Evolutionary conservation across 2,113 vertebrate species (phyloP).

Genomic region (Ivindomyrus marchei): DNA sequence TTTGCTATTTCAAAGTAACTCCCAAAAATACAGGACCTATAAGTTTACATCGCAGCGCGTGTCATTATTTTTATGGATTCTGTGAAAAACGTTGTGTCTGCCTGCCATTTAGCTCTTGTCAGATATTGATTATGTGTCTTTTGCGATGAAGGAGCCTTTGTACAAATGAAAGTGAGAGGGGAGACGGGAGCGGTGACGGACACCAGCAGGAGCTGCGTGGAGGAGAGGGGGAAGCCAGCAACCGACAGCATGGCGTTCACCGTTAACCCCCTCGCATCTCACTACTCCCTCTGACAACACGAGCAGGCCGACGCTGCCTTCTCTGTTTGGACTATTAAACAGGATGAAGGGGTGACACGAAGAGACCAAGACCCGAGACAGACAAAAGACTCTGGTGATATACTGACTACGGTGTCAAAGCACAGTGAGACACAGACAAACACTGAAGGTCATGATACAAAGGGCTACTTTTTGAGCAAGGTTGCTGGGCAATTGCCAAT

Average conservation of each 20-base stretch:
- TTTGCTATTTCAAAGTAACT: background rate
- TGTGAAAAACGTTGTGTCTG: background rate
- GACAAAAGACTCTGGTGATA: background rate
- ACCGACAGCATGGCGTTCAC: background rate
- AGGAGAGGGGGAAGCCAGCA: background rate
- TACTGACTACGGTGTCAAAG: background rate
- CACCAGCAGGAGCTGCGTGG: background rate
- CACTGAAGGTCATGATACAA: background rate
- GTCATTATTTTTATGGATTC: conserved; percentile 4
- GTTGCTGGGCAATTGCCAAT: background rate
- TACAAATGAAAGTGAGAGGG: background rate
- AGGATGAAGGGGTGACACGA: background rate
- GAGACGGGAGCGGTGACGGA: background rate
- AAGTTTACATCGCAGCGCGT: background rate
- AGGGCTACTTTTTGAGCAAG: background rate
- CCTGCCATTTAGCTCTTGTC: conserved; percentile 7
- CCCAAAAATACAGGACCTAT: background rate
- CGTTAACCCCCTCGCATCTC: background rate
- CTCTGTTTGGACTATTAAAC: background rate
- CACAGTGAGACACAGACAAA: background rate
- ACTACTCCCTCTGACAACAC: background rate
- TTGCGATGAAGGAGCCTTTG: background rate
- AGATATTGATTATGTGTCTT: conserved; percentile 19
- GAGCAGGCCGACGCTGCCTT: background rate
- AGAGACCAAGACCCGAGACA: background rate